Evolutionary conservation across 2,797 vertebrate species (phyloP).

Genomic region (Varecia variegata): DNA sequence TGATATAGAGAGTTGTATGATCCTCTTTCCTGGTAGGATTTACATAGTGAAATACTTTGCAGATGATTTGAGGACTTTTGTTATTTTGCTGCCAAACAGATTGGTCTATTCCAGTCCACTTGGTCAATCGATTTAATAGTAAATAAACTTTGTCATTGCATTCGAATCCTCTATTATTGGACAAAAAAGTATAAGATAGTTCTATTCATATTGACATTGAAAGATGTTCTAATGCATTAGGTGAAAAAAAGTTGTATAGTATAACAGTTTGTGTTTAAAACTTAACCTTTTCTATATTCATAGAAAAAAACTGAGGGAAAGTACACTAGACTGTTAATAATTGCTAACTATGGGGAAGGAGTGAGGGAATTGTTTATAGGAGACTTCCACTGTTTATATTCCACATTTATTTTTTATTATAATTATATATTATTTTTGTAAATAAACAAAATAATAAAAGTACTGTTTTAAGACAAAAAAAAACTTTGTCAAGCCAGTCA

Average conservation of each 20-base stretch:
- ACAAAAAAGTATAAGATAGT: not conserved
- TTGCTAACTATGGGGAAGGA: not conserved
- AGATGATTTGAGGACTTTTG: constrained; percentile 18
- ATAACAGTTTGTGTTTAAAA: not conserved
- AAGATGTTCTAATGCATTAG: not conserved
- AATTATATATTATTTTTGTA: not conserved
- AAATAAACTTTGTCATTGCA: not conserved
- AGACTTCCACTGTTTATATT: not conserved
- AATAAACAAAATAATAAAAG: constrained; percentile 11
- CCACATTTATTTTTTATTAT: not conserved
- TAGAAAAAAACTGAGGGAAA: not conserved
- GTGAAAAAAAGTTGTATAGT: not conserved
- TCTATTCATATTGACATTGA: not conserved
- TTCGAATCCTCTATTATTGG: too few species aligned
- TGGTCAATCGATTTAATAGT: not conserved
- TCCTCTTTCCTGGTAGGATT: constrained; percentile 4
- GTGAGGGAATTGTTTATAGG: not conserved
- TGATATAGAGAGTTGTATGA: constrained; percentile 5
- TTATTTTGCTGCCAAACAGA: not conserved
- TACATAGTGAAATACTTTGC: constrained; percentile 36
- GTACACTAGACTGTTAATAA: constrained; percentile 15
- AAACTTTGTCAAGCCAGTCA: not conserved
- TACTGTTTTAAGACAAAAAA: not conserved
- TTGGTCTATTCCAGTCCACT: constrained; percentile 14
- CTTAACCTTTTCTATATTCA: not conserved